Conservation (phyloP, 2,113 vertebrate genomes). For the Balaenoptera acutorostrata region DNA sequence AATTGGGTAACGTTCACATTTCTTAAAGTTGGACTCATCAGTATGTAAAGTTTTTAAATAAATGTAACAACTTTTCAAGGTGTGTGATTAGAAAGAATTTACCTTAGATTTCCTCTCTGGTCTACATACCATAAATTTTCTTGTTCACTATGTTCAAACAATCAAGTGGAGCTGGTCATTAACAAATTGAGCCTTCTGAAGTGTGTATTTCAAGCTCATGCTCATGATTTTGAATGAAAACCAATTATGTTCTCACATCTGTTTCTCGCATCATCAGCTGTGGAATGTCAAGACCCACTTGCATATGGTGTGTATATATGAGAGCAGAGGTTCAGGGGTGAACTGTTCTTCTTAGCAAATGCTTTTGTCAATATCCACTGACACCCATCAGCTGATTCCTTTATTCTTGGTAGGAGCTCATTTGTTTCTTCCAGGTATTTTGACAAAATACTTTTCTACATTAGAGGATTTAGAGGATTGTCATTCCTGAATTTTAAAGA, state of each 20-base stretch:
- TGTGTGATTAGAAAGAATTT: constrained; percentile 20
- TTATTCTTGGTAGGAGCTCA: neutral
- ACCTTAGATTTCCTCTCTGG: constrained; percentile 28
- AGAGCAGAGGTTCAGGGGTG: neutral
- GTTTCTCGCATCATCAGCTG: constrained; percentile 15
- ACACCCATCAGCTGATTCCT: neutral
- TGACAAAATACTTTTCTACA: neutral
- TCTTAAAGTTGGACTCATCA: neutral
- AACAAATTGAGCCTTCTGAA: constrained; percentile 49
- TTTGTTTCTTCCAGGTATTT: neutral
- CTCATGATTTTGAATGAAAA: constrained; percentile 47
- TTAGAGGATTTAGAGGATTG: neutral
- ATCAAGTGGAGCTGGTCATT: constrained; percentile 39
- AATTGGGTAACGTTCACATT: neutral
- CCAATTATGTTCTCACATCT: constrained; percentile 47
- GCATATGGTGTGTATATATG: neutral
- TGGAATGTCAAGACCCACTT: neutral
- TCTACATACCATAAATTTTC: constrained; percentile 6
- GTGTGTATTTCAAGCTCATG: constrained; percentile 21
- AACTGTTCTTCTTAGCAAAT: neutral
- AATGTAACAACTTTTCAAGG: constrained; percentile 27
- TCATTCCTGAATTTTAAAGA: neutral
- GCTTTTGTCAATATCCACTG: neutral
- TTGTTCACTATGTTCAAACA: constrained; percentile 56
- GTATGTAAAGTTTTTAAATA: neutral